Evolutionary conservation across 2,113 vertebrate genomes (phyloP), one percentile per base, ranked within the genome.

Genomic region (Casuarius casuarius): DNA sequence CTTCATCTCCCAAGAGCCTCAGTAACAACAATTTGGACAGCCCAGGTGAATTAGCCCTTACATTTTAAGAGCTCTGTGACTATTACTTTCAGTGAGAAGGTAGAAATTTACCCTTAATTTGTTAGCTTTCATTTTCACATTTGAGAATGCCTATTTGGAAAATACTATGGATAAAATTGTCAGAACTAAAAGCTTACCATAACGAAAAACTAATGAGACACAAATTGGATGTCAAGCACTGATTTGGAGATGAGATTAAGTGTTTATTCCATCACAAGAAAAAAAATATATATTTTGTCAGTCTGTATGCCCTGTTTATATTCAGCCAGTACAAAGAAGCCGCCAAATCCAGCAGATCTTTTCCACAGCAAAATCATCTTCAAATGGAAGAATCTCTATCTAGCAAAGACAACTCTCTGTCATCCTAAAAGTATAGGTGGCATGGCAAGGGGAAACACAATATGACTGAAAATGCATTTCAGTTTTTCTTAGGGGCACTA

Each of bases 131-230:
- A n/a, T 90, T 68, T 88, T 67, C 61, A 81, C 20, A 8, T 83
- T 92, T 77, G 25, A 89, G 51, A 91, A 91, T 51, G 80, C 28
- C 67, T 74, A 16, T 42, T 91, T 92, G 78, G 78, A 84, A 95
- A 95, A 81, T 48, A 74, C 14, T 66, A 26, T 25, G 7, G 63
- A 56, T 82, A 65, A 82, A 89, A 91, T 3, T 58, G 10, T 66
- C 66, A 91, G 81, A 85, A 76, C 66, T 48, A 68, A 95, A 92
- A 40, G 12, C 48, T 2, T 1, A 48, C 33, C 20, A 51, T 61
- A 75, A 95, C 59, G 76, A 95, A 92, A 94, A 92, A 63, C 48
- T 79, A 94, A 92, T 62, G 62, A 67, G 66, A 87, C 22, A 59
- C 48, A 75, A 86, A 90, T 0, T 68, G 70, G 59, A n/a, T 48